Evolutionary conservation across 2,888 invertebrate species (phyloP), one percentile per base, ranked within the genome.

Genomic region (Mythimna albipuncta): DNA sequence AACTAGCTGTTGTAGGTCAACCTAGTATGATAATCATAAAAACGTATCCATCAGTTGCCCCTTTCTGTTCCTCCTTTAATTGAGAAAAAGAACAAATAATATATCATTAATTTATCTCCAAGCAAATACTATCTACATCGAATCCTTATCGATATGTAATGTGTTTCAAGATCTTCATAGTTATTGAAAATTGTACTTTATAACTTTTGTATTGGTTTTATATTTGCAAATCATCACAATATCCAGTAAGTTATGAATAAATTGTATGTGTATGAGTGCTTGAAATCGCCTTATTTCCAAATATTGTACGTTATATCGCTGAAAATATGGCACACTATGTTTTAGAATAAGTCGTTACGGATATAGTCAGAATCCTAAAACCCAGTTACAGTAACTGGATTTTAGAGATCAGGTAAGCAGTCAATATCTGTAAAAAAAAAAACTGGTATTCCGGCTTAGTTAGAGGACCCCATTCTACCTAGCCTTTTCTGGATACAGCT

Each of bases 151-250:
- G 11, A 32, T 1, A 62, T 19, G 19, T 50, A 21, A 58, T 26
- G 26, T 47, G 11, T 63, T 63, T 62, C 19, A 54, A 59, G 54
- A 64, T 26, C 50, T 66, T 79, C 6, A 57, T 6, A 52, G 16
- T 41, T 35, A 32, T 13, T 55, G 66, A 59, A 69, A 77, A 67
- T 57, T 82, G 50, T 70, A 59, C 63, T 76, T 69, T 76, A 64
- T 75, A 5, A 64, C 21, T 61, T 64, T 67, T 67, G 10, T 57
- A 62, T 77, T 77, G 67, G 47, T 70, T 70, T 64, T 62, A 82
- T 67, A 64, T 67, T 69, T 62, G 82, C 10, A 64, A 57, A 77
- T 71, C 67, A 71, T 82, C 71, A 79, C 67, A 64, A 50, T 82
- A 57, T 57, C 52, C 64, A 26, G 19, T 71, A 58, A 62, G 32